Percentiles rank a stretch among this genome's conserved stretches.
Conservation (phyloP, 2,113 vertebrate species). For the Lamprotornis superbus region DNA sequence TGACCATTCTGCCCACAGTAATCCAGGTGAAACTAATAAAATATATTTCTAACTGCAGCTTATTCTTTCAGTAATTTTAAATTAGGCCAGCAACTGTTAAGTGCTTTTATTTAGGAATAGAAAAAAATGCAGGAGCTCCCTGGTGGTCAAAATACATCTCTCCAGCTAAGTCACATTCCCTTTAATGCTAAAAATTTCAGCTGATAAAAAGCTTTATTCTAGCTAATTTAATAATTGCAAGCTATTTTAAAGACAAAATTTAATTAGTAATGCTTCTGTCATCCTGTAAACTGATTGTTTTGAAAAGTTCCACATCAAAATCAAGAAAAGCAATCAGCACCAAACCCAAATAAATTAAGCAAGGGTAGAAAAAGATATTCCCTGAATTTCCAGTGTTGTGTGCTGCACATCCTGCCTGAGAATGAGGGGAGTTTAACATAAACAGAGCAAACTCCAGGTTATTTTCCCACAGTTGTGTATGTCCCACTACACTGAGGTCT, state of each 20-base stretch:
- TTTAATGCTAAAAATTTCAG: no score
- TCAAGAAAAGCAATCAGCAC: neutral
- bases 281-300: neutral
- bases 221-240: no score
- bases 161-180: no score
- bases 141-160: no score
- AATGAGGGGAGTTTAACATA: neutral
- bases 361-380: neutral
- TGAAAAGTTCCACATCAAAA: neutral
- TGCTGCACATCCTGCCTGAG: neutral
- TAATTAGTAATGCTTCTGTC: neutral
- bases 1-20: neutral
- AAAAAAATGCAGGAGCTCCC: no score
- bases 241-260: neutral
- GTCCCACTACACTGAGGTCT: neutral
- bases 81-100: no score
- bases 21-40: neutral
- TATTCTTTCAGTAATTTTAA: neutral
- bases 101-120: no score
- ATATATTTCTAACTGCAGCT: neutral
- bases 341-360: neutral
- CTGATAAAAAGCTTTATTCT: no score
- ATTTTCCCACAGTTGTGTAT: neutral
- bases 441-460: neutral
- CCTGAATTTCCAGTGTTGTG: neutral